Evolutionary conservation across 2,888 invertebrate species (phyloP).

Genomic region (Melipona bicolor): DNA sequence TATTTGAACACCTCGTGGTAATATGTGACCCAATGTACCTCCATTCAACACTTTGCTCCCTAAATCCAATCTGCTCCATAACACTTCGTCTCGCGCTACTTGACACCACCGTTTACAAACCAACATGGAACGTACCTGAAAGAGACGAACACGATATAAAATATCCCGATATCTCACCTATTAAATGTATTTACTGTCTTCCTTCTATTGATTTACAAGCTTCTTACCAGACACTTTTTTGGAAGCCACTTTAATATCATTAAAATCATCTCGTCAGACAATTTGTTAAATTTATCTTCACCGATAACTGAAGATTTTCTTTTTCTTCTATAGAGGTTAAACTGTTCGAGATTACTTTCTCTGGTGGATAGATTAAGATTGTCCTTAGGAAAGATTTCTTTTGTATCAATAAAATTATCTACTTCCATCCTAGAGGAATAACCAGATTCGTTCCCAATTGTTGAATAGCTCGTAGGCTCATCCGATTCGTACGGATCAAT

Average conservation of each 20-base stretch:
- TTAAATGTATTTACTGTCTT: no score
- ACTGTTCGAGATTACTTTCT: constrained; percentile 77
- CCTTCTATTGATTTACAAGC: neutral
- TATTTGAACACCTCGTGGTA: constrained; percentile 91
- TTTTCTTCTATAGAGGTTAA: constrained; percentile 78
- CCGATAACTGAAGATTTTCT: constrained; percentile 82
- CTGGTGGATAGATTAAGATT: constrained; percentile 76
- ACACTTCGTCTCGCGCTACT: constrained; percentile 92
- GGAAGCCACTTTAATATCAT: constrained; percentile 93
- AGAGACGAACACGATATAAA: neutral
- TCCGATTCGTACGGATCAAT: constrained; percentile 72
- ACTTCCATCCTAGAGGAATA: constrained; percentile 77
- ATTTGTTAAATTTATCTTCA: constrained; percentile 88
- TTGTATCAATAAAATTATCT: constrained; percentile 74
- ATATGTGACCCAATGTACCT: constrained; percentile 90
- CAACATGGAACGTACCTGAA: constrained; percentile 84
- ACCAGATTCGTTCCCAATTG: constrained; percentile 77
- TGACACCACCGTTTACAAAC: constrained; percentile 90
- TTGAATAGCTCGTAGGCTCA: constrained; percentile 69
- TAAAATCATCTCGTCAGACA: constrained; percentile 95
- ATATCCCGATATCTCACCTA: no score
- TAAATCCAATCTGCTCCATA: constrained; percentile 94
- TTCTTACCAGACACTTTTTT: constrained; percentile 90
- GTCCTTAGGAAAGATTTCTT: constrained; percentile 73
- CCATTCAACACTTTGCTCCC: constrained; percentile 88